Percentiles rank a stretch among this genome's conserved stretches.
phyloP scores from a whole-genome alignment of 2,797 vertebrate species.

The Gadopsis marmoratus region DNA sequence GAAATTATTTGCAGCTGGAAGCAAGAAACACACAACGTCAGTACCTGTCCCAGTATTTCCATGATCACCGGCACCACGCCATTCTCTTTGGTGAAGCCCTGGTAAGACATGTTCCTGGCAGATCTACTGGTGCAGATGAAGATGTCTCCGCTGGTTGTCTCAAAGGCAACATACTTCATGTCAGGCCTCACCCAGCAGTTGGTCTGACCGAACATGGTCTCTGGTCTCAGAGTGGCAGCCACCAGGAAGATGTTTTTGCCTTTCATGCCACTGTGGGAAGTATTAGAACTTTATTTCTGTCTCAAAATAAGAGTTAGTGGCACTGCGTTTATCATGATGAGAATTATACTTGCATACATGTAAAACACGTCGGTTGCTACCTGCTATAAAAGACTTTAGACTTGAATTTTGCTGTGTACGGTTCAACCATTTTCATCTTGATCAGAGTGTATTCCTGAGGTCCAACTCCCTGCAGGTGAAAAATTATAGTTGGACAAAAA shows the following conservation, averaged over 20 bases:
- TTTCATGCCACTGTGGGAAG: constrained; percentile 88
- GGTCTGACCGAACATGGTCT: constrained; percentile 99
- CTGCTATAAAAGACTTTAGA: constrained; percentile 85
- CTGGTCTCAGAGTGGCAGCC: constrained; percentile 95
- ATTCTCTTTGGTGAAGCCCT: constrained; percentile 93
- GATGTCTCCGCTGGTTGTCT: constrained; percentile 88
- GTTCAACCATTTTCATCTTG: constrained; percentile 96
- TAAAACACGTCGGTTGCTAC: constrained; percentile 43
- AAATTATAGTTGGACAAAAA: constrained; percentile 3
- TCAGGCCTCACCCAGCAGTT: constrained; percentile 98
- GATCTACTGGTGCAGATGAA: constrained; percentile 93
- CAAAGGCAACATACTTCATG: constrained; percentile 96
- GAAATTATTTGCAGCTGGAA: constrained; percentile 5
- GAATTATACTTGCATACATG: background rate
- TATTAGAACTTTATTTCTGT: background rate
- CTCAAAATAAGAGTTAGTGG: background rate
- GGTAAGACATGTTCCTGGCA: constrained; percentile 97
- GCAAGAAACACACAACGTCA: background rate
- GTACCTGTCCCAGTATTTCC: constrained; percentile 96
- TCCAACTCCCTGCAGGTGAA: constrained; percentile 89
- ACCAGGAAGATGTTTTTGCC: constrained; percentile 94
- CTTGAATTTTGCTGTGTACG: constrained; percentile 94
- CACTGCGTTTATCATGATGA: background rate
- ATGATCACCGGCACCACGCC: constrained; percentile 92
- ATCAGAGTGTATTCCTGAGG: constrained; percentile 97